Base-by-base conservation (phyloP, 2,797 vertebrate genomes). In the Danionella dracula region DNA sequence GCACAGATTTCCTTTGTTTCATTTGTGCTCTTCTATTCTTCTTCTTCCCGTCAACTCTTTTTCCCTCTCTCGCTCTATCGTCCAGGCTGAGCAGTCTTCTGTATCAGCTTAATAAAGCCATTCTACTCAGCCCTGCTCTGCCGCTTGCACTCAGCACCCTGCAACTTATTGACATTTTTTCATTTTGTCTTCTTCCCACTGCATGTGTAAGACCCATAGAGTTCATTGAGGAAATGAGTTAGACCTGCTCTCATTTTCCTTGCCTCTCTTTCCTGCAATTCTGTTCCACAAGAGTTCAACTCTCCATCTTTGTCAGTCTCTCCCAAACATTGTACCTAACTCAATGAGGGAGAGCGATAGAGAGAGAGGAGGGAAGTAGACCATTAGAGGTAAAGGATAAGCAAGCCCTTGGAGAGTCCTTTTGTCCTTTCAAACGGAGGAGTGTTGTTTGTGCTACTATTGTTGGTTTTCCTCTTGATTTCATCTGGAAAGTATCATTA, bases 51-150 rank as follows among this genome's bases (percentile, higher is more conserved):
- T 40, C 17, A 34, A n/a, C 71, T 54, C 51, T 59, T 31, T 40
- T 7, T 41, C 13, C 31, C 51, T 57, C 48, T 57, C 34, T 40
- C 50, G 29, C 54, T 46, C 62, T 38, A 57, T 59, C 34, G 35
- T 51, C 61, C 62, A 40, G 49, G 40, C 65, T 66, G 66, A 68
- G 35, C 69, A 65, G 66, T 73, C 44, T 67, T 73, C 73, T 69
- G 77, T 73, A 73, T 77, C 75, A 74, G 77, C 69, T 76, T 79
- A 77, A 76, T 74, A 71, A 74, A 54, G 71, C 61, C 73, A 67
- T 77, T 76, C 73, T 77, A 71, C 67, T 63, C 21, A 17, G 49
- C 73, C 51, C 37, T 76, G 75, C 72, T 74, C 61, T 56, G 63
- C 71, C 38, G 53, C 74, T 76, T 76, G 71, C 66, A 74, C 73